Percentiles rank a stretch among this genome's conserved stretches.
Conservation (phyloP, 1,140 invertebrate species). For the Vanessa atalanta region DNA sequence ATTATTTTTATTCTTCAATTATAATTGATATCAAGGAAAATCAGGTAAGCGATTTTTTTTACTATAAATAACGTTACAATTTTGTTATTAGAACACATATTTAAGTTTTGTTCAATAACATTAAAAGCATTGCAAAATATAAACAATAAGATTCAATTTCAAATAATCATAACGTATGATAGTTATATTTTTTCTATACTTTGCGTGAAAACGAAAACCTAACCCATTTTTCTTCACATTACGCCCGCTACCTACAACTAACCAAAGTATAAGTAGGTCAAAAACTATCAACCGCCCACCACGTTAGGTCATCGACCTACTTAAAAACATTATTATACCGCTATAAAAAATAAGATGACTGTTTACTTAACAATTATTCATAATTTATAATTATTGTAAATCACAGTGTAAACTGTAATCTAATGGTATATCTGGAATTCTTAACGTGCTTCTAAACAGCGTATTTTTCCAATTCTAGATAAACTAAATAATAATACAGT, state of each 20-base stretch:
- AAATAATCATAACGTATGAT: neutral
- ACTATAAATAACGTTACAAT: too few species aligned
- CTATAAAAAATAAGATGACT: neutral
- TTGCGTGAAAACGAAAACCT: neutral
- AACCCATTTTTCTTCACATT: constrained; percentile 10
- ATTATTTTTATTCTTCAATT: neutral
- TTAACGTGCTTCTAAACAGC: neutral
- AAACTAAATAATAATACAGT: too few species aligned
- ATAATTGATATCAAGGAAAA: neutral
- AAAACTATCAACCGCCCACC: constrained; percentile 47
- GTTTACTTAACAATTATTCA: neutral
- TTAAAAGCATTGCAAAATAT: neutral
- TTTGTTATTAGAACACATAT: too few species aligned
- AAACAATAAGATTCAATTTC: neutral
- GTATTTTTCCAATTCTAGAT: too few species aligned
- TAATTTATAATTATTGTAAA: too few species aligned
- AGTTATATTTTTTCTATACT: neutral
- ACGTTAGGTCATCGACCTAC: constrained; percentile 48
- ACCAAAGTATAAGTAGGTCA: constrained; percentile 53
- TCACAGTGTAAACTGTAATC: neutral
- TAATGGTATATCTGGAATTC: neutral
- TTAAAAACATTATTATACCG: constrained; percentile 4
- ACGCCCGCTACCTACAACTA: neutral
- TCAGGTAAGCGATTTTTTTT: neutral
- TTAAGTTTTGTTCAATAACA: neutral